Evolutionary conservation across 1,140 invertebrate species (phyloP), one percentile per base, ranked within the genome.

Genomic region (Drosophila lacteicornis): DNA sequence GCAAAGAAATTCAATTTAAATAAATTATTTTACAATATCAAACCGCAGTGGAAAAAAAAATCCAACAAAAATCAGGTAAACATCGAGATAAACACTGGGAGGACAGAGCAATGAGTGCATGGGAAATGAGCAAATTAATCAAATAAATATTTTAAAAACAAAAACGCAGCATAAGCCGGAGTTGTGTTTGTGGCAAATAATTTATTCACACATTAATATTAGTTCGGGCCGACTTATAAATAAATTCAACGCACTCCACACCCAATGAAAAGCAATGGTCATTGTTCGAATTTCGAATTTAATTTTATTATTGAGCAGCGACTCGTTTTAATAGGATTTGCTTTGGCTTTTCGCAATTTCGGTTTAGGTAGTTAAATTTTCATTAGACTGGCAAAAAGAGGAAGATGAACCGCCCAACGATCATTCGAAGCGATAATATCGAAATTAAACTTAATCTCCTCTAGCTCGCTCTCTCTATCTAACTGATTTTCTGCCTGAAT

Each of bases 71-170:
- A 30, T 12, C 50, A 71, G 74, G 62, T 78, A 38, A 67, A 46
- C 47, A 67, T 38, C 27, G 19, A 59, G 30, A 50, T 73, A 63
- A 42, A 58, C 30, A 47, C 2, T 12, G 7, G 17, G 3, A 57
- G 51, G 36, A 36, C 33, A 55, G 55, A 42, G 57, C 38, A 22
- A 53, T 4, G 43, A 50, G 22, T 38, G 45, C 75, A 70, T 78
- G 38, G 49, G 0, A 66, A 67, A 53, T 65, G 49, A 51, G 53
- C 46, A 53, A 77, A 77, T 83, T 74, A 70, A 73, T 76, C 59
- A 38, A 53, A 74, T 83, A 67, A 87, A 86, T 86, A 86, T 86
- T 87, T 82, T 22, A 83, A 69, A 78, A 74, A 33, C 49, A 47
- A 76, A 63, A 50, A 55, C 43, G 33, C 12, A 9, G 22, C 49